phyloP scores from a whole-genome alignment of 2,113 vertebrate species.

The Addax nasomaculatus region DNA sequence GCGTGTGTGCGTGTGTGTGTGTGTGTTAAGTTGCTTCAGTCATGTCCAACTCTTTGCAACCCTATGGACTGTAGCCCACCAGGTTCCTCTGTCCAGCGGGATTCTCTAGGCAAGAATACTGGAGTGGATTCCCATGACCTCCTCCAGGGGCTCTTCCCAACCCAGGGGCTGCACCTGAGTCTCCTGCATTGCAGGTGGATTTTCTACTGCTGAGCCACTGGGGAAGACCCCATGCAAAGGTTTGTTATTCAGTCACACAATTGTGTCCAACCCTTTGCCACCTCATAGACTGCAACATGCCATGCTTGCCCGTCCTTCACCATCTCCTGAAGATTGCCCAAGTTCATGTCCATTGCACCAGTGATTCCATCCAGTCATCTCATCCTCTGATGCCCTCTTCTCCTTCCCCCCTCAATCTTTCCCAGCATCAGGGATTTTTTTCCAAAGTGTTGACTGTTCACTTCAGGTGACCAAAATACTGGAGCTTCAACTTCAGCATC shows the following conservation, averaged over 20 bases:
- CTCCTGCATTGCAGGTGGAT: not conserved
- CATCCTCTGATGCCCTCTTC: not conserved
- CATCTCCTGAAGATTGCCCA: not conserved
- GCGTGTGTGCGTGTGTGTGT: not conserved
- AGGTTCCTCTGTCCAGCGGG: not conserved
- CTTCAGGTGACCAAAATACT: not conserved
- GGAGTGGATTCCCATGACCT: not conserved
- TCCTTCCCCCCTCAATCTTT: not conserved
- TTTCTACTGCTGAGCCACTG: not conserved
- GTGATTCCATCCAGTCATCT: not conserved
- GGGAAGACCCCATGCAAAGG: not conserved
- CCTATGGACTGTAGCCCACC: not conserved
- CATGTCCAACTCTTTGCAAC: not conserved
- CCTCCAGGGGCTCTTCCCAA: not conserved
- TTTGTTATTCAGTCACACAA: not conserved
- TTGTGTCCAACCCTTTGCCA: not conserved
- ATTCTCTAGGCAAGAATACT: not conserved
- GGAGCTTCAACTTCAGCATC: not conserved
- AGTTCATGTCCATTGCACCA: not conserved
- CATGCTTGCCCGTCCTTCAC: not conserved
- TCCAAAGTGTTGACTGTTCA: not conserved
- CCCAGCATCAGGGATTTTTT: not conserved
- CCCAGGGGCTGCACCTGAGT: not conserved
- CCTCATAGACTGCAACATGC: not conserved
- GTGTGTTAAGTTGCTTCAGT: not conserved